Percentiles rank a stretch among this genome's conserved stretches.
phyloP scores from a whole-genome alignment of 2,797 vertebrate species.

The Acomys russatus region DNA sequence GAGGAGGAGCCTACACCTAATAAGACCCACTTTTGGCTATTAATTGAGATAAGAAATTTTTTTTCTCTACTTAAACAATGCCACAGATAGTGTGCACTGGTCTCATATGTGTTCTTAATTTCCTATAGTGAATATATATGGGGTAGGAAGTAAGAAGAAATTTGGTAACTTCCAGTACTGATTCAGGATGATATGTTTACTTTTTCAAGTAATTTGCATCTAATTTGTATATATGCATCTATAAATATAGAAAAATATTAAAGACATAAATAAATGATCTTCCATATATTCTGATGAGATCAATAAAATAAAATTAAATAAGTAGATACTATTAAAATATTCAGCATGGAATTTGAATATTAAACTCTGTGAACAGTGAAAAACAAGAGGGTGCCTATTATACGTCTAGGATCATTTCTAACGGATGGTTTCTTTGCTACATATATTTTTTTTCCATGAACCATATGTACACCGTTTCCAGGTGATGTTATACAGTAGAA shows the following conservation, averaged over 20 bases:
- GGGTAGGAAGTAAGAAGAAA: neutral
- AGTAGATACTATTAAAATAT: neutral
- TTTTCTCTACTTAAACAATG: neutral
- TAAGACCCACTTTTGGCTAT: neutral
- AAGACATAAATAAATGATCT: neutral
- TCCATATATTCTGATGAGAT: neutral
- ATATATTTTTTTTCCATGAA: neutral
- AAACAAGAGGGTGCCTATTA: neutral
- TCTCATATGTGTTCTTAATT: neutral
- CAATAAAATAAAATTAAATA: neutral
- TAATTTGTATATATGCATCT: neutral
- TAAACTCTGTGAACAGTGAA: neutral
- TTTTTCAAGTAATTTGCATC: neutral
- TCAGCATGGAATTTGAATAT: neutral
- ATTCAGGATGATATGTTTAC: neutral
- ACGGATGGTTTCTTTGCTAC: neutral
- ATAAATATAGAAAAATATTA: neutral
- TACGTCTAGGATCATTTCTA: neutral
- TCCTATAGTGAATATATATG: neutral
- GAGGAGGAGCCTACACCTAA: neutral
- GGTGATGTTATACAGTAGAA: neutral
- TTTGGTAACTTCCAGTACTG: neutral
- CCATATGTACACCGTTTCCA: neutral
- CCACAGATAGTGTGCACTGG: neutral
- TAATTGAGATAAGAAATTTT: neutral